These are phyloP conservation scores for Acanthurus lineatus DNA, from an alignment of 2,797 vertebrate genomes.

Conservation along the genomic window DNA sequence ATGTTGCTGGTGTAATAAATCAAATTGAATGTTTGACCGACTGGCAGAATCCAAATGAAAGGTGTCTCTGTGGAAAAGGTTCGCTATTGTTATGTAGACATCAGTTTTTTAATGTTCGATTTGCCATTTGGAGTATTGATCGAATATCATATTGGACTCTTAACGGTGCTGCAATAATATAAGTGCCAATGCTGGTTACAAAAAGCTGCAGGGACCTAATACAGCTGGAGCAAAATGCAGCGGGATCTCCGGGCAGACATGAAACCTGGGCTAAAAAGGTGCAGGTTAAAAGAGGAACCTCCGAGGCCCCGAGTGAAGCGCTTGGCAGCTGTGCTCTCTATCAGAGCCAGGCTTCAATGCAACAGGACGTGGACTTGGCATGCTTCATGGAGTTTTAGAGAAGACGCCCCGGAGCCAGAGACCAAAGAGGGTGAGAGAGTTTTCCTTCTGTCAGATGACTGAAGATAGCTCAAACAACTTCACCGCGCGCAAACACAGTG, in stretches of 20 bases:
- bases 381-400: slow-evolving; percentile 33
- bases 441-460: slow-evolving; percentile 26
- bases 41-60: neutral
- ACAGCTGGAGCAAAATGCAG: slow-evolving; percentile 37
- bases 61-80: neutral
- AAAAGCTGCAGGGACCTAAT: slow-evolving; percentile 11
- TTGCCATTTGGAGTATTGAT: slow-evolving; percentile 5
- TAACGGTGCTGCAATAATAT: neutral
- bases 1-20: neutral
- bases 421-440: slow-evolving; percentile 19
- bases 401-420: slow-evolving; percentile 25
- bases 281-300: slow-evolving; percentile 43
- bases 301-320: slow-evolving; percentile 39
- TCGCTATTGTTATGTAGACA: neutral
- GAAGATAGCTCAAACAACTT: slow-evolving; percentile 17
- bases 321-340: slow-evolving; percentile 39
- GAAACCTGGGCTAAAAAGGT: slow-evolving; percentile 39
- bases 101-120: slow-evolving; percentile 5
- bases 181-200: slow-evolving; percentile 6
- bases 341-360: slow-evolving; percentile 43
- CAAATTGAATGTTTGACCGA: neutral
- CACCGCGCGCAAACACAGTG: neutral
- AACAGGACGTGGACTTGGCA: slow-evolving; percentile 49
- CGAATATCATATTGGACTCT: slow-evolving; percentile 10
- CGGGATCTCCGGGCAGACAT: slow-evolving; percentile 21